Percentiles rank a stretch among this genome's conserved stretches.
Conservation (phyloP, 2,797 vertebrate genomes). For the Hozukius guyotensis region DNA sequence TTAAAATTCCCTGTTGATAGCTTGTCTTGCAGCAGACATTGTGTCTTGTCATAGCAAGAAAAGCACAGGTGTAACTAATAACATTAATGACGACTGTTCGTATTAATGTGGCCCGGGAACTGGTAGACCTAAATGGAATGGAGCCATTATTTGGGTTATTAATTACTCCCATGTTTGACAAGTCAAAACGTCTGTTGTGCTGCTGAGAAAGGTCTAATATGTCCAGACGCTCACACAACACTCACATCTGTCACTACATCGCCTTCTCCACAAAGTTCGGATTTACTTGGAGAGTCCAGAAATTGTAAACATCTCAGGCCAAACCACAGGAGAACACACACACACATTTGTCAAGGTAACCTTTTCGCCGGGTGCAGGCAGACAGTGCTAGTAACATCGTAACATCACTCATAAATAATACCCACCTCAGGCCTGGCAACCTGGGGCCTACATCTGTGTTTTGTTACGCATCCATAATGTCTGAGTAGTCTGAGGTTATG, state of each 20-base stretch:
- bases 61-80: background rate
- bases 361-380: background rate
- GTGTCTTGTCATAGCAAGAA: background rate
- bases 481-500: background rate
- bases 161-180: constrained; percentile 44
- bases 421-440: background rate
- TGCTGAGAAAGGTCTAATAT: background rate
- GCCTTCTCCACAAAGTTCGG: background rate
- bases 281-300: background rate
- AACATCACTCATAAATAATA: background rate
- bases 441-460: background rate
- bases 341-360: constrained; percentile 6
- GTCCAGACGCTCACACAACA: background rate
- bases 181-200: background rate
- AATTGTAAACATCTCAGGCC: constrained; percentile 18
- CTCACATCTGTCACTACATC: background rate
- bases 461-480: background rate
- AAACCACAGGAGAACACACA: background rate
- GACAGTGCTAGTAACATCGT: background rate
- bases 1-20: background rate
- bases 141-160: constrained; percentile 19
- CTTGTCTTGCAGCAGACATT: background rate
- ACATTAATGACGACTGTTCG: background rate
- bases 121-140: background rate
- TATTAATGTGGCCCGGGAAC: background rate